Evolutionary conservation across 2,113 vertebrate genomes (phyloP).

Genomic region (Picathartes gymnocephalus): DNA sequence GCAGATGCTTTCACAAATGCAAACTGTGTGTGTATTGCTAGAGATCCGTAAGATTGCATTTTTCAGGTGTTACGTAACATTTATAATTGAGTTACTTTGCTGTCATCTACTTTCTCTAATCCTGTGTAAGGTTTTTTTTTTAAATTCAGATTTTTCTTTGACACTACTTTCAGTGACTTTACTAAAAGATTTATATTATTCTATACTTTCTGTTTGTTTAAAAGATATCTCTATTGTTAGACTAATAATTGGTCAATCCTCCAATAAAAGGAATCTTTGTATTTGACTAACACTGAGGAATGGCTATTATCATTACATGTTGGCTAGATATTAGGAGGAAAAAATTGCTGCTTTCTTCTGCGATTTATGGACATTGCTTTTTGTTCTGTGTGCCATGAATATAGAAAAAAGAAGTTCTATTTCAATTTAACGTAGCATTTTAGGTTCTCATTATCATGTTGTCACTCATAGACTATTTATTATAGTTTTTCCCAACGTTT

Average conservation of each 20-base stretch:
- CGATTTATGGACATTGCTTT: background rate
- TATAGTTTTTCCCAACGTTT: background rate
- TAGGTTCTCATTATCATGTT: background rate
- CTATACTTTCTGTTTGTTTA: background rate
- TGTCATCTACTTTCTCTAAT: background rate
- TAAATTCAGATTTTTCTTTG: background rate
- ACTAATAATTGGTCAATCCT: background rate
- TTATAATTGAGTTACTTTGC: background rate
- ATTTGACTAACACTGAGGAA: background rate
- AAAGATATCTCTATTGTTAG: background rate
- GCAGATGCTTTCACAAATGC: constrained; percentile 49
- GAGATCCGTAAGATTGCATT: background rate
- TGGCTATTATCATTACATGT: background rate
- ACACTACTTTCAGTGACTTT: background rate
- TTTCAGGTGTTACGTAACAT: background rate
- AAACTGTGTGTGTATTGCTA: background rate
- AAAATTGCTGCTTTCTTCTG: background rate
- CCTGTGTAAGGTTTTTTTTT: background rate
- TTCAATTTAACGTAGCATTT: background rate
- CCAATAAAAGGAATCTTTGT: background rate
- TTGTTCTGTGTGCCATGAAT: background rate
- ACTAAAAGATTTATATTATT: background rate
- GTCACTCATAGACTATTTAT: background rate
- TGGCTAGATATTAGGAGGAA: background rate
- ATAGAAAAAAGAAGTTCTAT: background rate